Conservation (phyloP, 2,113 vertebrate species). For the Scortum barcoo region DNA sequence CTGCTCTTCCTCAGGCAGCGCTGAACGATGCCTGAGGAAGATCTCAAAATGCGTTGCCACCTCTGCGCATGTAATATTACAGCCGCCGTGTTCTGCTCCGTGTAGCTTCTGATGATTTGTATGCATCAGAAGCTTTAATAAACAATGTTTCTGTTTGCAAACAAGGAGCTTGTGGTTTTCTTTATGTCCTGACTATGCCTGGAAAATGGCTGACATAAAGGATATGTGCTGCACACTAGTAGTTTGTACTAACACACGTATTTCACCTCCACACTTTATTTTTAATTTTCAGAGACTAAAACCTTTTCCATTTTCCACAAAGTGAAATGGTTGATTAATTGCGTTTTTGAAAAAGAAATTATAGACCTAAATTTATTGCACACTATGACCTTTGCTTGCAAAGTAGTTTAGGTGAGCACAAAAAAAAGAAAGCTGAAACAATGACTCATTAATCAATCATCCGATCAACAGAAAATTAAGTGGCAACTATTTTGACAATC, state of each 20-base stretch:
- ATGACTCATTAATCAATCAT: neutral
- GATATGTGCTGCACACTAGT: neutral
- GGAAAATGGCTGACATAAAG: neutral
- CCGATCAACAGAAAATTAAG: neutral
- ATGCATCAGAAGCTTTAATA: constrained; percentile 14
- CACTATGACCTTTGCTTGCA: neutral
- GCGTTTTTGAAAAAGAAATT: neutral
- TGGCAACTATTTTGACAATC: neutral
- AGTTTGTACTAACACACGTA: neutral
- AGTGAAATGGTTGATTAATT: neutral
- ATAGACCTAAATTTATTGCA: neutral
- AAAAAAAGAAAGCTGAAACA: neutral
- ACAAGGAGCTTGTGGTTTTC: neutral
- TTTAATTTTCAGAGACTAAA: neutral
- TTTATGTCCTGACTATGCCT: neutral
- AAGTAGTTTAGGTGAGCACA: neutral
- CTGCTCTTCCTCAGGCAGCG: constrained; percentile 28
- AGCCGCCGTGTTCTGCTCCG: constrained; percentile 16
- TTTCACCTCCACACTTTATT: neutral
- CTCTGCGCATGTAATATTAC: constrained; percentile 32
- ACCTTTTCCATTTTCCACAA: neutral
- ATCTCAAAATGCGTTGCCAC: constrained; percentile 13
- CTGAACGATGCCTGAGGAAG: constrained; percentile 20
- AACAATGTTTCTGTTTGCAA: constrained; percentile 1
- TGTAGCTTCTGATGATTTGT: constrained; percentile 19